These are phyloP conservation scores for Limnothrissa miodon DNA, from an alignment of 2,113 vertebrate genomes.

Conservation along the genomic window DNA sequence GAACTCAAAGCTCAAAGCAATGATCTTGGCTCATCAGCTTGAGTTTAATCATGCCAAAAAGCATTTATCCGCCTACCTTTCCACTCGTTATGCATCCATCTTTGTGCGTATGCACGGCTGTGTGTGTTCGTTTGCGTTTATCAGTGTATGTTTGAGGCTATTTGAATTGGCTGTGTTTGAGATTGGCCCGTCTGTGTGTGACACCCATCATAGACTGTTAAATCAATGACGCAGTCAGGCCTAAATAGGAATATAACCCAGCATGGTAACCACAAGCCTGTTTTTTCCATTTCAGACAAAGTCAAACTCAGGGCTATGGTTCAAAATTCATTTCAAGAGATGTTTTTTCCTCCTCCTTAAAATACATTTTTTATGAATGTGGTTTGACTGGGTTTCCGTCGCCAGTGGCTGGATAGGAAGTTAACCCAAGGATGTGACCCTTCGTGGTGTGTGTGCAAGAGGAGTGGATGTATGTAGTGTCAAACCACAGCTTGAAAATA, in stretches of 20 bases:
- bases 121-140: constrained; percentile 24
- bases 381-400: constrained; percentile 66
- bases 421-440: constrained; percentile 62
- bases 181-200: constrained; percentile 21
- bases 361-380: constrained; percentile 66
- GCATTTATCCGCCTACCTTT: constrained; percentile 9
- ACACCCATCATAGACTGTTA: constrained; percentile 52
- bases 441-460: constrained; percentile 60
- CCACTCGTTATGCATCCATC: constrained; percentile 22
- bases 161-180: not conserved
- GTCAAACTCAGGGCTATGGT: constrained; percentile 52
- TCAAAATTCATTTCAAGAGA: constrained; percentile 62
- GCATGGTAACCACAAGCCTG: constrained; percentile 69
- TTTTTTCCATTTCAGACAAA: constrained; percentile 67
- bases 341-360: constrained; percentile 60
- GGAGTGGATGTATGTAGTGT: constrained; percentile 51
- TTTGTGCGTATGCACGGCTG: not conserved
- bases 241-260: constrained; percentile 59
- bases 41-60: constrained; percentile 14
- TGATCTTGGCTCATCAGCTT: constrained; percentile 19
- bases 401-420: constrained; percentile 54
- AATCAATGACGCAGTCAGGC: constrained; percentile 45
- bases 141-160: constrained; percentile 8
- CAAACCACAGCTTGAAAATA: constrained; percentile 53
- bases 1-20: constrained; percentile 7